phyloP scores from a whole-genome alignment of 2,113 vertebrate species.

The Sphaerodactylus townsendi region DNA sequence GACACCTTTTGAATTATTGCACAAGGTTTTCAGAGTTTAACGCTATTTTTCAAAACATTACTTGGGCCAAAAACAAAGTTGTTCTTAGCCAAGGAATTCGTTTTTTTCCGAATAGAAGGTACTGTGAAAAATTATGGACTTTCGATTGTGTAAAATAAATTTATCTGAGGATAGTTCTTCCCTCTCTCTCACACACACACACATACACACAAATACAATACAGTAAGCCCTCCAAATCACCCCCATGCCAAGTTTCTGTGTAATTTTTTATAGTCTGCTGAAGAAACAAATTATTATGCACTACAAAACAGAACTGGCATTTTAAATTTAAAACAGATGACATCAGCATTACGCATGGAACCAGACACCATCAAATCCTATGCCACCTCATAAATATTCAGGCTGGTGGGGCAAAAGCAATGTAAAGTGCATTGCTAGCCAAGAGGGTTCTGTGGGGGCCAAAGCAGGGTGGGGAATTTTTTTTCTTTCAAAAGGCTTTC shows the following conservation, averaged over 20 bases:
- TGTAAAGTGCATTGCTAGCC: slow-evolving; percentile 52
- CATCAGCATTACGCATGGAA: slow-evolving; percentile 70
- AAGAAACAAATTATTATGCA: slow-evolving; percentile 68
- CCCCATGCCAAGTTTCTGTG: neutral
- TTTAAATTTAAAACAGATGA: slow-evolving; percentile 72
- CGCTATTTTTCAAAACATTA: too few relatives aligned
- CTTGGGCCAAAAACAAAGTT: too few relatives aligned
- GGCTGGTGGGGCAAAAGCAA: slow-evolving; percentile 61
- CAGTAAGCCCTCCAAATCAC: slow-evolving; percentile 32
- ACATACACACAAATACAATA: neutral
- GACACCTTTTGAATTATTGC: too few relatives aligned
- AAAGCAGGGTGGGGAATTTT: slow-evolving; percentile 3
- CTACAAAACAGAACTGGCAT: slow-evolving; percentile 71
- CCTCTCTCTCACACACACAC: neutral
- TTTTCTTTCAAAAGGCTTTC: slow-evolving; percentile 30
- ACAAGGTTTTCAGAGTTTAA: too few relatives aligned
- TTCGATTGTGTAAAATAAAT: neutral
- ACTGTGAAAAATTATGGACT: neutral
- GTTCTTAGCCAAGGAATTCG: too few relatives aligned
- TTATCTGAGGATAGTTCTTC: neutral
- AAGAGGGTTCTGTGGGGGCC: slow-evolving; percentile 29
- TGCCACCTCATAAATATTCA: slow-evolving; percentile 69
- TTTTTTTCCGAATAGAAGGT: too few relatives aligned
- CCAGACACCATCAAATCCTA: slow-evolving; percentile 67
- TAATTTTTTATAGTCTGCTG: slow-evolving; percentile 64